Evolutionary conservation across 53 echinoderm and acorn worm genomes (phyloP), one percentile per base, ranked within the genome.

Genomic region (Patiria pectinifera): DNA sequence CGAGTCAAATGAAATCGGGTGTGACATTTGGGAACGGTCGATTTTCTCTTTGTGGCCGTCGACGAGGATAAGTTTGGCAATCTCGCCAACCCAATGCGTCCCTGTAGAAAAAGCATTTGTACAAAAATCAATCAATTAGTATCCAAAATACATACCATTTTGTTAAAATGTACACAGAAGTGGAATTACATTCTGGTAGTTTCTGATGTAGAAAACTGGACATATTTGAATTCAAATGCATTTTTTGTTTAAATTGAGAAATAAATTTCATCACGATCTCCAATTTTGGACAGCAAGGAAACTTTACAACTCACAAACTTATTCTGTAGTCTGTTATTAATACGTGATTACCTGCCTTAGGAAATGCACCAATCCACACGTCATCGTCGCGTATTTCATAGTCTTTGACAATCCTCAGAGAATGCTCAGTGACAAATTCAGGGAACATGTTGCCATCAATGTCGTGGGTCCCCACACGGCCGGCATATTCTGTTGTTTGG

Each of bases 331-430:
- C 35, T 35, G 35, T 60, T 11, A 60, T 60, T 11, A 60, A 60
- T 60, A 18, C 21, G 74, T 11, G 23, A 48, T 10, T 58, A 82
- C 83, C 83, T 82, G 83, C 83, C 59, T 82, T 82, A n/a, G 83
- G 83, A 22, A 11, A 49, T 2, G 61, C 83, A 82, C 49, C 19
- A 53, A 82, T 60, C 83, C 83, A 82, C 58, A 82, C 83, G 58
- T 82, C 83, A 58, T 82, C 83, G 9, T 82, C 22, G 58, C 83
- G 83, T 82, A 82, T 13, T 21, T 82, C 23, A 53, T 53, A 82
- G 83, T 82, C 58, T 82, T 58, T 82, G 24, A 82, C 58, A 18
- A 58, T 24, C 21, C 22, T 82, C 83, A 82, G 83, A 23, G 83
- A 82, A 23, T 13, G 83, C 58, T 82, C 60, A 8, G 83, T 82